phyloP scores from a whole-genome alignment of 1,140 invertebrate genomes.

The Dinothrombium tinctorium region DNA sequence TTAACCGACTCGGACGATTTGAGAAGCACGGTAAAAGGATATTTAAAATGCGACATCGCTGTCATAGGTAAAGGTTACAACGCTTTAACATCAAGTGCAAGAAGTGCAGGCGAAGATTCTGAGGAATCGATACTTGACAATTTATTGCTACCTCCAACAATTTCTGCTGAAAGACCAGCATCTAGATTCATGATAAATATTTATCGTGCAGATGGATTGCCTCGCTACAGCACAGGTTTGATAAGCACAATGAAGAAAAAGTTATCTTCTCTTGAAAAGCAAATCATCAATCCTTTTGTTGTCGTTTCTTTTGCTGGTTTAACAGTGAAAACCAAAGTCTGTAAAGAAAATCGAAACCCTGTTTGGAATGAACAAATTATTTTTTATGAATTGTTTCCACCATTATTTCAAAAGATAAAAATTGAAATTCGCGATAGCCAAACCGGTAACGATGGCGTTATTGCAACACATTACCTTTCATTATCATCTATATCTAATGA shows the following conservation, averaged over 20 bases:
- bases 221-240: conserved; percentile 78
- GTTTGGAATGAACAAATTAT: conserved; percentile 63
- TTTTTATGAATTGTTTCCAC: conserved; percentile 68
- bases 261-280: conserved; percentile 48
- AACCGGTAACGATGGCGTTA: conserved; percentile 47
- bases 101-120: no score
- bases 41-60: conserved; percentile 68
- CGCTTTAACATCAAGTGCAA: no score
- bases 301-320: conserved; percentile 66
- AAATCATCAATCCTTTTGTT: conserved; percentile 57
- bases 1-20: conserved; percentile 29
- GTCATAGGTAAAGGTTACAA: conserved; percentile 67
- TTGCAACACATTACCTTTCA: conserved; percentile 60
- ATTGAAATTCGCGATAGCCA: conserved; percentile 51
- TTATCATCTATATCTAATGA: conserved; percentile 55
- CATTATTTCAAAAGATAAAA: conserved; percentile 55
- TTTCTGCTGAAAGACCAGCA: conserved; percentile 54
- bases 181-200: conserved; percentile 54
- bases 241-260: conserved; percentile 31
- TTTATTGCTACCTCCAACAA: conserved; percentile 52
- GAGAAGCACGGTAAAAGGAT: conserved; percentile 27
- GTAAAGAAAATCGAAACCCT: conserved; percentile 46
- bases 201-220: conserved; percentile 59
- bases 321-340: conserved; percentile 40
- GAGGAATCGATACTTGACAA: not conserved